Evolutionary conservation across 1,140 invertebrate genomes (phyloP), one percentile per base, ranked within the genome.

Genomic region (Drosophila insularis): DNA sequence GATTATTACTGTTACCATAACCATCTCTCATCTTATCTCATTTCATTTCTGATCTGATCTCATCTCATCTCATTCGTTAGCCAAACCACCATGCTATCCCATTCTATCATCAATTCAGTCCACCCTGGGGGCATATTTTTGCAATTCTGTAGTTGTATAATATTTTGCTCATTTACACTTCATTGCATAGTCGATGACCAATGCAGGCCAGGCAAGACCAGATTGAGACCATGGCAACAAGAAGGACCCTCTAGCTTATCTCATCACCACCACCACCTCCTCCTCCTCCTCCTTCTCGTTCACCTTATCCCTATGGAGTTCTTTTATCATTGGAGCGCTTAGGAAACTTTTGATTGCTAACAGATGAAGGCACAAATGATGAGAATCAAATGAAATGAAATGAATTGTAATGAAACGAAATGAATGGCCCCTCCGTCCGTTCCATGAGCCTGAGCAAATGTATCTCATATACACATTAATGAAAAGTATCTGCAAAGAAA

Each of bases 161-260:
- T 89, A 89, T 82, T 87, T 87, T 82, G 76, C 76, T 89, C 80
- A 87, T 87, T 87, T 87, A 80, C 82, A 87, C 82, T 74, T 80
- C 75, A 73, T 64, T 86, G 82, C 78, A 86, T 78, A 58, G 64
- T 63, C 73, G 59, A 63, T 63, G 61, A 35, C 65, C 78, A 68
- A 35, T 67, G 75, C 74, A 74, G 40, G 71, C 59, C 10, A n/a
- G n/a, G n/a, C n/a, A n/a, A n/a, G n/a, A n/a, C n/a, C n/a, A 61
- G 2, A 11, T 10, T 11, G 3, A 13, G 37, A 35, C 46, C 56
- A 63, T 23, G 67, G 23, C 31, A 58, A 58, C 55, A 17, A 19
- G 19, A 19, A 31, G 32, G 55, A 58, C 55, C 55, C 55, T 21
- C 17, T 8, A 46, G 2, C 17, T 37, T 2, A 11, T 37, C 10